Conservation (phyloP, 1,140 invertebrate genomes). For the Drosophila quadrilineata region DNA sequence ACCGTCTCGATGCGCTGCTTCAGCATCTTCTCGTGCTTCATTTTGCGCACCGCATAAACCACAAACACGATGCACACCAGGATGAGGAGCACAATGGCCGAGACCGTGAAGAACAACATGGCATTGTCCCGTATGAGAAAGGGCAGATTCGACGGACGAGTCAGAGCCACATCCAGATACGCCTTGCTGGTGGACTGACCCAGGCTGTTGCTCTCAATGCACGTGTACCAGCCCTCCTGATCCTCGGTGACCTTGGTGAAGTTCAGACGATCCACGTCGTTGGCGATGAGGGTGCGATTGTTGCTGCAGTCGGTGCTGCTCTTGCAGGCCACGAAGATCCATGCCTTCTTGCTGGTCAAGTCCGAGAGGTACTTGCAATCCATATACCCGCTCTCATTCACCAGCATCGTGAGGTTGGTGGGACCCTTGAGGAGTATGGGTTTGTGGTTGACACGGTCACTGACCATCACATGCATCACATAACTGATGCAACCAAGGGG, state of each 20-base stretch:
- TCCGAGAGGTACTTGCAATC: slow-evolving; percentile 70
- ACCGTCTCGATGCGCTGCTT: slow-evolving; percentile 90
- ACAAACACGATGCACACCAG: slow-evolving; percentile 67
- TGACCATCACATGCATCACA: slow-evolving; percentile 83
- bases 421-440: slow-evolving; percentile 59
- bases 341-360: slow-evolving; percentile 62
- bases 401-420: slow-evolving; percentile 54
- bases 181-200: slow-evolving; percentile 90
- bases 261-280: slow-evolving; percentile 85
- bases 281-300: slow-evolving; percentile 31
- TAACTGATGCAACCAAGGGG: slow-evolving; percentile 88
- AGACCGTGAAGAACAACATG: slow-evolving; percentile 31
- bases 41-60: slow-evolving; percentile 83
- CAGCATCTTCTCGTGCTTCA: slow-evolving; percentile 84
- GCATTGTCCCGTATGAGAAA: slow-evolving; percentile 31
- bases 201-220: slow-evolving; percentile 92
- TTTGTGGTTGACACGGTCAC: slow-evolving; percentile 74
- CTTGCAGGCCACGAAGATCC: slow-evolving; percentile 56
- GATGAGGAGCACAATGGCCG: slow-evolving; percentile 34
- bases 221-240: slow-evolving; percentile 96
- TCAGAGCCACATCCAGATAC: slow-evolving; percentile 91
- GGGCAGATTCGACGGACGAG: slow-evolving; percentile 18
- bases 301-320: slow-evolving; percentile 42
- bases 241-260: slow-evolving; percentile 92
- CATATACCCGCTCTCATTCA: slow-evolving; percentile 65